A percentile compares a stretch with the other conserved stretches of the same genome.
Evolutionary conservation across 2,797 vertebrate species (phyloP).

Genomic region (Oryzias sinensis): DNA sequence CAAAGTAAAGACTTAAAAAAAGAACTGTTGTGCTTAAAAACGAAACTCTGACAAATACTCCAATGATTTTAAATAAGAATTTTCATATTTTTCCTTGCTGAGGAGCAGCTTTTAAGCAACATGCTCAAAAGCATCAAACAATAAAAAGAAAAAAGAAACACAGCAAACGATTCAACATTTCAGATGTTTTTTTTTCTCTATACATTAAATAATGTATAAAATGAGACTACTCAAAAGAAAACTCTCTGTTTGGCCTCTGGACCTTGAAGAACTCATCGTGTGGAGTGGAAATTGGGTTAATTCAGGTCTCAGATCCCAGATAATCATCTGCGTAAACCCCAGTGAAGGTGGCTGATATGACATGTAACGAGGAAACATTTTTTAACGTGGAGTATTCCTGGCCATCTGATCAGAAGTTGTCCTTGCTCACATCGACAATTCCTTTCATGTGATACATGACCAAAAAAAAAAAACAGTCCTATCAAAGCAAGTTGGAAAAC

Average conservation of each 20-base stretch:
- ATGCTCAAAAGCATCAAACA: too few relatives aligned
- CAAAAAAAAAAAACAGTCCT: too few relatives aligned
- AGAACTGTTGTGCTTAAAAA: not conserved
- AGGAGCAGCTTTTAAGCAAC: too few relatives aligned
- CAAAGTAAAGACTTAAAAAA: conserved; percentile 84
- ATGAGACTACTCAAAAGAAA: not conserved
- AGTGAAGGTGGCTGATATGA: conserved; percentile 29
- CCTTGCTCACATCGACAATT: conserved; percentile 5
- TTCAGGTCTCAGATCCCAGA: not conserved
- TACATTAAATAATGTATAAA: not conserved
- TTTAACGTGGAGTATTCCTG: conserved; percentile 2
- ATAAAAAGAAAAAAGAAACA: too few relatives aligned
- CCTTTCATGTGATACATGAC: conserved; percentile 14
- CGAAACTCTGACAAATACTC: not conserved
- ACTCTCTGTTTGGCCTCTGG: too few relatives aligned
- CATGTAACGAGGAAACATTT: conserved; percentile 4
- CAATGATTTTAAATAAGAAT: not conserved
- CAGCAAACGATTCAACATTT: too few relatives aligned
- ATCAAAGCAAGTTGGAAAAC: not conserved
- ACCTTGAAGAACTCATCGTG: not conserved
- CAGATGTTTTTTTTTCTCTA: too few relatives aligned
- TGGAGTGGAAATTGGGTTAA: not conserved
- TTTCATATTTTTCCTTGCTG: too few relatives aligned
- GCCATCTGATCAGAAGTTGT: conserved; percentile 7
- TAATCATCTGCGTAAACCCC: conserved; percentile 19